A percentile compares a stretch with the other conserved stretches of the same genome.
phyloP scores from a whole-genome alignment of 2,797 vertebrate species.

The Semotilus atromaculatus region DNA sequence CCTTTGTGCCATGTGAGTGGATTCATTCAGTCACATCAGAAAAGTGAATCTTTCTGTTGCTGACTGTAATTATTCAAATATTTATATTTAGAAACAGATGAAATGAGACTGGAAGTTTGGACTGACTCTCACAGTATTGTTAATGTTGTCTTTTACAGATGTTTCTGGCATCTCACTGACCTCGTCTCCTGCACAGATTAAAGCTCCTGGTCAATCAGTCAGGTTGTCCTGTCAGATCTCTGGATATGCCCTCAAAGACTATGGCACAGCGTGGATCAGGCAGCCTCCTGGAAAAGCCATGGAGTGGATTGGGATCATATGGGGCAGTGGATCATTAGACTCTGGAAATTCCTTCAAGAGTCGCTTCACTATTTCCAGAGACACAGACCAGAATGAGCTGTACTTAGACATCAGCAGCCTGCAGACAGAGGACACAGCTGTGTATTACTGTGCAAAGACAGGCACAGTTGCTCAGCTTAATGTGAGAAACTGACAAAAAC shows the following conservation, averaged over 20 bases:
- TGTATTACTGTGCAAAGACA: slow-evolving; percentile 56
- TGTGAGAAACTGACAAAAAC: slow-evolving; percentile 46
- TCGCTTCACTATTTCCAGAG: slow-evolving; percentile 63
- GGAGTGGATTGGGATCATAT: slow-evolving; percentile 53
- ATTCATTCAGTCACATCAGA: not conserved
- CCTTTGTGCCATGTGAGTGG: slow-evolving; percentile 44
- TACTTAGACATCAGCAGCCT: slow-evolving; percentile 65
- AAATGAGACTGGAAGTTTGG: not conserved
- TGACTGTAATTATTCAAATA: no score
- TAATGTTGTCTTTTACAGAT: slow-evolving; percentile 37
- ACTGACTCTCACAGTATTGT: not conserved
- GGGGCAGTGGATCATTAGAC: slow-evolving; percentile 22
- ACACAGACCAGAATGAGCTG: slow-evolving; percentile 49
- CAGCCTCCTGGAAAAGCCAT: slow-evolving; percentile 44
- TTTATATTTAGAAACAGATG: not conserved
- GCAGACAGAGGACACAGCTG: slow-evolving; percentile 36
- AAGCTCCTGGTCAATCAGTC: slow-evolving; percentile 45
- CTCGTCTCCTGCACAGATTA: slow-evolving; percentile 52
- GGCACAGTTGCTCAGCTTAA: slow-evolving; percentile 28
- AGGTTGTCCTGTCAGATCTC: slow-evolving; percentile 58
- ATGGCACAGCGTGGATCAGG: slow-evolving; percentile 49
- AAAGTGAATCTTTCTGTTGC: not conserved
- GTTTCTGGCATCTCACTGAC: slow-evolving; percentile 50
- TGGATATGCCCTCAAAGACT: slow-evolving; percentile 50
- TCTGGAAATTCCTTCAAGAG: slow-evolving; percentile 42